Evolutionary conservation across 2,113 vertebrate species (phyloP).

Genomic region (Syngnathus typhle): DNA sequence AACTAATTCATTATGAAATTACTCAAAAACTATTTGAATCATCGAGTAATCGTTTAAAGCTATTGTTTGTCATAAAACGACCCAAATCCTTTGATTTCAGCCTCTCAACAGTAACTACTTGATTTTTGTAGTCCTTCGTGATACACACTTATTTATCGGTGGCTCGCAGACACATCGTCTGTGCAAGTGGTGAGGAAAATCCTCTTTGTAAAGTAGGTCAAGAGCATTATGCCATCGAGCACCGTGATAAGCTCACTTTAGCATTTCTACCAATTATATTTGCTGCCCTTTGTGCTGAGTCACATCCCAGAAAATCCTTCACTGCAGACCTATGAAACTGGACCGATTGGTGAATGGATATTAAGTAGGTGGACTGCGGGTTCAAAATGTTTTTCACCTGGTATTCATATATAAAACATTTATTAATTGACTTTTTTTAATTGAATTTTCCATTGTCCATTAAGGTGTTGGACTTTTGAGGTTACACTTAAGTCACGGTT

Average conservation of each 20-base stretch:
- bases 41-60: no score
- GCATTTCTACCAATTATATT: constrained; percentile 61
- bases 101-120: no score
- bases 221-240: constrained; percentile 60
- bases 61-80: no score
- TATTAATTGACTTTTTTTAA: no score
- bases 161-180: constrained; percentile 50
- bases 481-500: constrained; percentile 12
- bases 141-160: constrained; percentile 48
- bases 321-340: constrained; percentile 15
- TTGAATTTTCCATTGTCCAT: neutral
- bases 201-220: constrained; percentile 72
- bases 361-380: constrained; percentile 1
- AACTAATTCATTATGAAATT: no score
- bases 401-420: neutral
- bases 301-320: constrained; percentile 50
- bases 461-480: neutral
- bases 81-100: no score
- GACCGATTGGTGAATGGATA: neutral
- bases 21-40: no score
- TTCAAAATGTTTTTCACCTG: neutral
- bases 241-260: constrained; percentile 57
- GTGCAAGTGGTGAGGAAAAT: constrained; percentile 60
- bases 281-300: constrained; percentile 59
- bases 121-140: neutral